These are phyloP conservation scores for Pygoscelis adeliae DNA, from an alignment of 2,113 vertebrate genomes.

Conservation along the genomic window DNA sequence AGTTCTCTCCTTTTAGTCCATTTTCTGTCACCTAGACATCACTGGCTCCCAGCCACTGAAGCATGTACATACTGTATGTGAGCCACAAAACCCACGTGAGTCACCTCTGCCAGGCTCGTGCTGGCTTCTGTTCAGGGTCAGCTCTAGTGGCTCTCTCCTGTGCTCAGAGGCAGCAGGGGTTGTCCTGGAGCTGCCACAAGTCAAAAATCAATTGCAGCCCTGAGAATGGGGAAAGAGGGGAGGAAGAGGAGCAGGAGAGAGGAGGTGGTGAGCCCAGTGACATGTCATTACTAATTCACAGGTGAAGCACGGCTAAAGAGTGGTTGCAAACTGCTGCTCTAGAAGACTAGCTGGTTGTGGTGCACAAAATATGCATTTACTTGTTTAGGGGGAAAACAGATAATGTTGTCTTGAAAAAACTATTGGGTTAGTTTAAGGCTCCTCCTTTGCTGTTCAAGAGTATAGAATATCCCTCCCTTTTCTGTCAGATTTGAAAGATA, in stretches of 20 bases:
- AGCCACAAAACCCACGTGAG: background rate
- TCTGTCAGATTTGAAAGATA: background rate
- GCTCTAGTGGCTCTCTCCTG: background rate
- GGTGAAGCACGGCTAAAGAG: background rate
- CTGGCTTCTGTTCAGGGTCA: background rate
- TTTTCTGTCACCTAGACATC: background rate
- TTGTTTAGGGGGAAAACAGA: background rate
- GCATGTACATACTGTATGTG: background rate
- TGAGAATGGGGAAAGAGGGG: background rate
- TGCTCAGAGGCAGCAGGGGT: rapidly evolving
- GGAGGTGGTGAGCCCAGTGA: background rate
- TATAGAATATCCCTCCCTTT: background rate
- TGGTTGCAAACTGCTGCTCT: background rate
- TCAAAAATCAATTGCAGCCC: background rate
- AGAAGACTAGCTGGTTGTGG: background rate
- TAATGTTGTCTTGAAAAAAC: background rate
- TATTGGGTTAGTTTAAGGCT: background rate
- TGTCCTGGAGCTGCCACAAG: background rate
- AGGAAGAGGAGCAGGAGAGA: background rate
- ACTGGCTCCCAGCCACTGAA: background rate
- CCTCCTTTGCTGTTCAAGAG: background rate
- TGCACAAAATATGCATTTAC: background rate
- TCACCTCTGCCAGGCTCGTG: background rate
- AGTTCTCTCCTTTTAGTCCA: background rate
- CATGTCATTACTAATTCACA: background rate